Evolutionary conservation across 2,797 vertebrate genomes (phyloP).

Genomic region (Fistularia tabacaria): DNA sequence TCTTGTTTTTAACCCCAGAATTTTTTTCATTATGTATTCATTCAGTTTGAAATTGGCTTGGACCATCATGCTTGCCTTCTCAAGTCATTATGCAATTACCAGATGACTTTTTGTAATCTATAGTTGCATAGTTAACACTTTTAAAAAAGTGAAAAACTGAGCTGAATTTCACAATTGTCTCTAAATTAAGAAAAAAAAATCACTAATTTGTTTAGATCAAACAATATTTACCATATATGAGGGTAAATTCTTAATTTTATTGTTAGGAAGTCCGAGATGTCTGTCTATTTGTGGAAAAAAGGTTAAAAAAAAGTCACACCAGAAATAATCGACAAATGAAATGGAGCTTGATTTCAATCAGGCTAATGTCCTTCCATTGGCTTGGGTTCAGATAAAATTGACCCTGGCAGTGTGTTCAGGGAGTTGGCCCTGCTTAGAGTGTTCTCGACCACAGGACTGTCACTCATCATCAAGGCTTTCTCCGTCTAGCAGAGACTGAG

Average conservation of each 20-base stretch:
- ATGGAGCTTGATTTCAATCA: constrained; percentile 48
- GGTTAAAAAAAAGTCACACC: neutral
- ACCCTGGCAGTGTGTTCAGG: constrained; percentile 32
- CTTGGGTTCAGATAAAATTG: constrained; percentile 42
- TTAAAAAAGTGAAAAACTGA: no score
- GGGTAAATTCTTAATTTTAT: no score
- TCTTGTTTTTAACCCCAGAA: constrained; percentile 12
- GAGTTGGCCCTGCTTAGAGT: constrained; percentile 25
- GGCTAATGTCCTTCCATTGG: constrained; percentile 40
- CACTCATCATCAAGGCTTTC: constrained; percentile 58
- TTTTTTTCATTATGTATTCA: no score
- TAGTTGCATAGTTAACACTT: neutral
- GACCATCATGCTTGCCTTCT: neutral
- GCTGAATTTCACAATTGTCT: no score
- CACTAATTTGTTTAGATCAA: neutral
- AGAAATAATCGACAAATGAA: constrained; percentile 21
- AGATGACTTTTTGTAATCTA: no score
- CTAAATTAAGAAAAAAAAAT: no score
- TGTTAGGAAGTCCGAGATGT: no score
- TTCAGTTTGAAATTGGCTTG: neutral
- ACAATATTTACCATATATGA: no score
- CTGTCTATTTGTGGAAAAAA: neutral
- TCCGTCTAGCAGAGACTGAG: constrained; percentile 82
- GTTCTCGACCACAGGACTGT: constrained; percentile 45
- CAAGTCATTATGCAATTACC: no score